Percentiles rank a stretch among this genome's conserved stretches.
phyloP scores from a whole-genome alignment of 1,140 invertebrate genomes.

The Adelges cooleyi region DNA sequence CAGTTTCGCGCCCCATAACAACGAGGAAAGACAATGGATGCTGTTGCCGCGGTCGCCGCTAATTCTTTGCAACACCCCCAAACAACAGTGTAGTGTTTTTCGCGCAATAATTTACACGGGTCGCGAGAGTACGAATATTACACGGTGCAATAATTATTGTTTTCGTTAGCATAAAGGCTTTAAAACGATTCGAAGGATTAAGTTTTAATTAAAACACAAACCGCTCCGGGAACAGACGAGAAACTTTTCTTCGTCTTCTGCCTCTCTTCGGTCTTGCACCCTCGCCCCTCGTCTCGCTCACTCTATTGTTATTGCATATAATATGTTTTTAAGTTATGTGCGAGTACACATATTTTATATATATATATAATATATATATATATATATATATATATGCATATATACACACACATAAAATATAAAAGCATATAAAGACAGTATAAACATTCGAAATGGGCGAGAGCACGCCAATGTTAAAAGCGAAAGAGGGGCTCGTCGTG shows the following conservation, averaged over 20 bases:
- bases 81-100: too few relatives aligned
- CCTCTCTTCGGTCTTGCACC: too few relatives aligned
- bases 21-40: slow-evolving; percentile 8
- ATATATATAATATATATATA: background rate
- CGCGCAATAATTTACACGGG: slow-evolving; percentile 19
- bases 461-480: background rate
- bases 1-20: too few relatives aligned
- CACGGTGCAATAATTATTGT: slow-evolving; percentile 29
- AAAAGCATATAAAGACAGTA: background rate
- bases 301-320: slow-evolving; percentile 15
- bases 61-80: slow-evolving; percentile 26
- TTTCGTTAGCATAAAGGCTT: slow-evolving; percentile 28
- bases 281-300: too few relatives aligned
- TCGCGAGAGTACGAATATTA: slow-evolving; percentile 26
- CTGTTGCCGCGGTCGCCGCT: background rate
- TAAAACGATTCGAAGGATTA: slow-evolving; percentile 28
- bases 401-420: too few relatives aligned
- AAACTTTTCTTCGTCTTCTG: slow-evolving; percentile 24
- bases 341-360: background rate
- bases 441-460: background rate
- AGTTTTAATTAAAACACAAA: slow-evolving; percentile 28
- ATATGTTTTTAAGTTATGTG: slow-evolving; percentile 28
- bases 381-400: background rate
- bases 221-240: background rate
- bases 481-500: background rate